Evolutionary conservation across 2,888 invertebrate genomes (phyloP).

Genomic region (Morpho deidamia): DNA sequence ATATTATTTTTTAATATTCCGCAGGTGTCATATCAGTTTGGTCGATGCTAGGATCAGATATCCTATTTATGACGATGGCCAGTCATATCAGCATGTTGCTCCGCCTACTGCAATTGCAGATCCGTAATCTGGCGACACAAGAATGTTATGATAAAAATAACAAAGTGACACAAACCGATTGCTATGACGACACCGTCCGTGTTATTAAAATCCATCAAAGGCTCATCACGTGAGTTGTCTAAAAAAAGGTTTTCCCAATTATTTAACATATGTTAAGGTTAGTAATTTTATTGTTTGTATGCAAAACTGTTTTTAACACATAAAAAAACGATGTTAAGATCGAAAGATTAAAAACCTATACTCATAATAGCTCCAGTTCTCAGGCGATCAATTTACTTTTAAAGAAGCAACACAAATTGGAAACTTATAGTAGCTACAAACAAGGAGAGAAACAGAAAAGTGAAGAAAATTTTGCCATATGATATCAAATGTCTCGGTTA

Average conservation of each 20-base stretch:
- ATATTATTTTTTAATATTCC: conserved; percentile 11
- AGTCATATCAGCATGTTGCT: conserved; percentile 60
- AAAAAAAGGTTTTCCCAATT: neutral
- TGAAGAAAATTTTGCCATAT: too few species aligned
- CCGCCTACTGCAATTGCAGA: conserved; percentile 48
- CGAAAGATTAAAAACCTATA: too few species aligned
- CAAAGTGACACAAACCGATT: conserved; percentile 24
- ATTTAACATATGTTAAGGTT: too few species aligned
- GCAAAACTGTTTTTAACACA: too few species aligned
- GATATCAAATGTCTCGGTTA: too few species aligned
- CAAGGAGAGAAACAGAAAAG: too few species aligned
- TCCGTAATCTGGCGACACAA: conserved; percentile 37
- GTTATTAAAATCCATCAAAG: conserved; percentile 53
- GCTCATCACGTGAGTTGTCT: conserved; percentile 43
- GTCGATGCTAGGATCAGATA: conserved; percentile 54
- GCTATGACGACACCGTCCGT: conserved; percentile 44
- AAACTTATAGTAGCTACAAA: too few species aligned
- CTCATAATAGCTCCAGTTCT: too few species aligned
- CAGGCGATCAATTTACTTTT: too few species aligned
- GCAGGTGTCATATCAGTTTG: conserved; percentile 49
- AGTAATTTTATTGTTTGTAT: too few species aligned
- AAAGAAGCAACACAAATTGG: too few species aligned
- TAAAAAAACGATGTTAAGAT: too few species aligned
- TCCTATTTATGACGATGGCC: conserved; percentile 59
- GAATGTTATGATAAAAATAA: neutral